phyloP scores from a whole-genome alignment of 2,797 vertebrate genomes.

The Neoniphon sammara region DNA sequence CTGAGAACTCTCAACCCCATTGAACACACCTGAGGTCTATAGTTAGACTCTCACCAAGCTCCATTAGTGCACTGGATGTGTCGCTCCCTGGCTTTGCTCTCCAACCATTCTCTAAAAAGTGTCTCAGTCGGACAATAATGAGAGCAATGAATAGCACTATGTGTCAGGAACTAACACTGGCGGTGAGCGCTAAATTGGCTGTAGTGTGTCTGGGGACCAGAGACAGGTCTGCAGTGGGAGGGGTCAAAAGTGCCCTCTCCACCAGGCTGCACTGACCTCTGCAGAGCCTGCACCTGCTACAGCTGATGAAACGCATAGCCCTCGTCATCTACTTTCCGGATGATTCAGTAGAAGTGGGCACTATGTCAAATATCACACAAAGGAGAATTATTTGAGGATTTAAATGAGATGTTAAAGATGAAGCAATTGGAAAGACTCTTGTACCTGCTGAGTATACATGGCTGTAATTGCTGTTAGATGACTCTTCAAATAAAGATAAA shows the following conservation, averaged over 20 bases:
- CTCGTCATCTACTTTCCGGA: conserved; percentile 23
- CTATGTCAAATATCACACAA: conserved; percentile 30
- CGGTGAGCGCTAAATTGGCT: conserved; percentile 73
- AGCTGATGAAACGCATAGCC: conserved; percentile 26
- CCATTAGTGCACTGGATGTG: conserved; percentile 40
- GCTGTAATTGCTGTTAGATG: conserved; percentile 40
- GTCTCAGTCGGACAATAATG: conserved; percentile 74
- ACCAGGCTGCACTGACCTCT: conserved; percentile 65
- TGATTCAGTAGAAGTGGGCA: conserved; percentile 34
- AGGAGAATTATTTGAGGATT: conserved; percentile 11
- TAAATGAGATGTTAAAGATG: conserved; percentile 10
- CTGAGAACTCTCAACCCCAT: conserved; percentile 9
- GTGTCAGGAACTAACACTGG: conserved; percentile 61
- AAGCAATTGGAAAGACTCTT: background rate
- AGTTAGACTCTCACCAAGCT: conserved; percentile 34
- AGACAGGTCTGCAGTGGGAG: conserved; percentile 27
- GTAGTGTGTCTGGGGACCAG: conserved; percentile 50
- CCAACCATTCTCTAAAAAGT: conserved; percentile 53
- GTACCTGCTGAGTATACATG: conserved; percentile 18
- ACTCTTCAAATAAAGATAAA: conserved; percentile 9
- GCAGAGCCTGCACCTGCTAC: conserved; percentile 61
- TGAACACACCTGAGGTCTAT: conserved; percentile 20
- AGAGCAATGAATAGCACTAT: conserved; percentile 72
- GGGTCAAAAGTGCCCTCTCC: conserved; percentile 56
- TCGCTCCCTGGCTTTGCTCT: conserved; percentile 42